Evolutionary conservation across 1,140 invertebrate genomes (phyloP).

Genomic region (Maniola jurtina): DNA sequence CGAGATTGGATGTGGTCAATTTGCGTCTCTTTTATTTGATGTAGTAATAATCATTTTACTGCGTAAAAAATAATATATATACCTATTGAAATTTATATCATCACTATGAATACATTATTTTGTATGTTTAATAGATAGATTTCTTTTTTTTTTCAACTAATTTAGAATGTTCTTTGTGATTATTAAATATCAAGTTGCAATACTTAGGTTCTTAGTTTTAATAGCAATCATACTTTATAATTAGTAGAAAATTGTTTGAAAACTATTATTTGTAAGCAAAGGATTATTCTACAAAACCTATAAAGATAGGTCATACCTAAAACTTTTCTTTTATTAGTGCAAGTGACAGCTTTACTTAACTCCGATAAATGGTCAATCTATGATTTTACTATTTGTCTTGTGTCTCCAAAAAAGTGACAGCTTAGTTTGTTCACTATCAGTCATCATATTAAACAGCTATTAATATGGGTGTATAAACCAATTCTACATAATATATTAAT

Average conservation of each 20-base stretch:
- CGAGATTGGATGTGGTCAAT: conserved; percentile 8
- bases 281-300: too few species aligned
- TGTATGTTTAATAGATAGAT: not conserved
- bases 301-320: too few species aligned
- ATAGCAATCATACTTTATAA: too few species aligned
- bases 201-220: not conserved
- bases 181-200: not conserved
- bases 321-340: too few species aligned
- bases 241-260: too few species aligned
- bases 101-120: not conserved
- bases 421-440: too few species aligned
- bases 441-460: too few species aligned
- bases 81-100: not conserved
- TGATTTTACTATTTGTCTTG: too few species aligned
- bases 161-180: not conserved
- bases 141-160: not conserved
- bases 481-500: not conserved
- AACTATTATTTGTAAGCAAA: too few species aligned
- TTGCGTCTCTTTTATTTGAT: not conserved
- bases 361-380: too few species aligned
- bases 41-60: conserved; percentile 1
- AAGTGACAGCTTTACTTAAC: too few species aligned
- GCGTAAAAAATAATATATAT: not conserved
- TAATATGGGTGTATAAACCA: not conserved
- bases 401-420: too few species aligned